Evolutionary conservation across 30 jellyfish, hydroid and myxozoan genomes (phyloP).

Genomic region (Cassiopea xamachana): DNA sequence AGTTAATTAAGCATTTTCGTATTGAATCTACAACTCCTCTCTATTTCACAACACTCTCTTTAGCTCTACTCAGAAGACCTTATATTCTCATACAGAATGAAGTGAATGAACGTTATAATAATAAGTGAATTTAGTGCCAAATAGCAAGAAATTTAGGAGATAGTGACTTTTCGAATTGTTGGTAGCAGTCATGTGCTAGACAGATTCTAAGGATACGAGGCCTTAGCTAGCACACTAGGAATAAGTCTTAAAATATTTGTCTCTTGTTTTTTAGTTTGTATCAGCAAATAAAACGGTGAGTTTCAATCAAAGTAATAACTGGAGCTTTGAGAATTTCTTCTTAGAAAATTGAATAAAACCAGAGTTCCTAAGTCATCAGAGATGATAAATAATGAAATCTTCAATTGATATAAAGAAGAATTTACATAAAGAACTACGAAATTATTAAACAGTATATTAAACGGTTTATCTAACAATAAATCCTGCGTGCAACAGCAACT

Average conservation of each 20-base stretch:
- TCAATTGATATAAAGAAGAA: not conserved
- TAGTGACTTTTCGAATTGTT: no score
- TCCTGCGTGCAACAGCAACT: not conserved
- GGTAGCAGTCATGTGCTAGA: not conserved
- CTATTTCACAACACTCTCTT: no score
- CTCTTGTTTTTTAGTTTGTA: conserved; percentile 56
- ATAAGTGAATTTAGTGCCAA: no score
- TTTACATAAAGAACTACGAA: not conserved
- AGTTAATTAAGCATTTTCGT: no score
- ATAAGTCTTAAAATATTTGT: conserved; percentile 35
- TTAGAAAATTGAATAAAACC: not conserved
- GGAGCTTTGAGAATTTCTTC: not conserved
- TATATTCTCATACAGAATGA: no score
- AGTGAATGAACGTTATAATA: no score
- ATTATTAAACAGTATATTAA: no score
- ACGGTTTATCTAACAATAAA: no score
- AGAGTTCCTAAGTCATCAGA: not conserved
- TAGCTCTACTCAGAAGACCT: no score
- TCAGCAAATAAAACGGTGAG: conserved; percentile 68
- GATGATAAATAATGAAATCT: not conserved
- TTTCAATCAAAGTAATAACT: conserved; percentile 1
- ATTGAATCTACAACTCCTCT: no score
- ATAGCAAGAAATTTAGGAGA: no score
- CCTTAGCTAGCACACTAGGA: not conserved
- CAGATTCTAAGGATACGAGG: not conserved